Conservation (phyloP, 2,797 vertebrate species). For the Sebastes reedi region DNA sequence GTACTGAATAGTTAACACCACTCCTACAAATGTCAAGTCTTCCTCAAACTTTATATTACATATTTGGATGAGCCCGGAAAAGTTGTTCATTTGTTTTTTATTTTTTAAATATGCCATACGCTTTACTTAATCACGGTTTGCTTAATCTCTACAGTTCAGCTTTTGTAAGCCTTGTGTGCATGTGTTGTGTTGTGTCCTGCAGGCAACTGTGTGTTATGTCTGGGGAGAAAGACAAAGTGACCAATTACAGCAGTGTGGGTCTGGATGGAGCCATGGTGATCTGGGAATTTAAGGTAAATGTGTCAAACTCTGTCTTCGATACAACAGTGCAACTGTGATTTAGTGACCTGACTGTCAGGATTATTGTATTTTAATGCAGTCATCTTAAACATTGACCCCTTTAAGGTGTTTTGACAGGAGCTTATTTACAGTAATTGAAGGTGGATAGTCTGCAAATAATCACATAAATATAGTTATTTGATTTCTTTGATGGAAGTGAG, state of each 20-base stretch:
- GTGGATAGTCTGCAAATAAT: neutral
- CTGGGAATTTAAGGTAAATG: slow-evolving; percentile 81
- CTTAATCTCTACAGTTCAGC: too few species aligned
- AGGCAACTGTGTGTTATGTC: slow-evolving; percentile 77
- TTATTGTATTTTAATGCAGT: neutral
- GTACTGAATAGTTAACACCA: too few species aligned
- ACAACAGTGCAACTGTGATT: neutral
- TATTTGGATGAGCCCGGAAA: too few species aligned
- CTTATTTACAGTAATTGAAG: neutral
- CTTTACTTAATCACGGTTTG: too few species aligned
- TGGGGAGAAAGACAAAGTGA: slow-evolving; percentile 67
- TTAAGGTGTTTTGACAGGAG: neutral
- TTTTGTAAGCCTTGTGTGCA: neutral
- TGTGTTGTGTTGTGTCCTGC: slow-evolving; percentile 34
- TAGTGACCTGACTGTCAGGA: neutral
- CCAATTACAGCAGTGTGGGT: slow-evolving; percentile 82
- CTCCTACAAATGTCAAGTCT: too few species aligned
- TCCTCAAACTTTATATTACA: too few species aligned
- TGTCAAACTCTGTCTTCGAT: neutral
- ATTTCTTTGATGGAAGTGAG: neutral
- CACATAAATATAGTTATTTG: neutral
- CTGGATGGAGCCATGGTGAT: slow-evolving; percentile 84
- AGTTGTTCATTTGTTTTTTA: too few species aligned
- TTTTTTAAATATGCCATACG: too few species aligned
- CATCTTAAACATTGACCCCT: neutral